phyloP scores from a whole-genome alignment of 2,888 invertebrate genomes.

The Ormyrus rosae region DNA sequence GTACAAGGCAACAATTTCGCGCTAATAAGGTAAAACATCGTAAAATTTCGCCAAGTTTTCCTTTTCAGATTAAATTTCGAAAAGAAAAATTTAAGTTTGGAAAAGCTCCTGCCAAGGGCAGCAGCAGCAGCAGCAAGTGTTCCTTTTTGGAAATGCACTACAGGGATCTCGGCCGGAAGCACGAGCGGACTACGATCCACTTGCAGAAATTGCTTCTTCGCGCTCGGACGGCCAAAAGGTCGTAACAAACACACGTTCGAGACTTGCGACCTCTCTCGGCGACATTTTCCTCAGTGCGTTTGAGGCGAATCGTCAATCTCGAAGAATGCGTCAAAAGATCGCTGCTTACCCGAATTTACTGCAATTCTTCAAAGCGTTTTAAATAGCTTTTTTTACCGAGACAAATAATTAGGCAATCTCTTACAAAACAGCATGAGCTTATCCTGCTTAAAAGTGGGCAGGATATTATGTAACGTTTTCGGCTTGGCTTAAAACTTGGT shows the following conservation, averaged over 20 bases:
- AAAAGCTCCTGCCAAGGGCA: no score
- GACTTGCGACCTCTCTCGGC: not conserved
- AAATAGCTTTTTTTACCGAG: no score
- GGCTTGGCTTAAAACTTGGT: slow-evolving; percentile 12
- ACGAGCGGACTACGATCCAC: slow-evolving; percentile 27
- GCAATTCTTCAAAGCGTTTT: no score
- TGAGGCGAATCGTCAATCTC: slow-evolving; percentile 24
- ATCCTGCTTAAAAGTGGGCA: not conserved
- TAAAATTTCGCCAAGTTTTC: no score
- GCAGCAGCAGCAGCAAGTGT: no score
- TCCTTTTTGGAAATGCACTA: no score
- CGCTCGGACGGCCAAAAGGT: slow-evolving; percentile 40
- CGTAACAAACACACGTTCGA: slow-evolving; percentile 28
- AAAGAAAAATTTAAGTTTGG: no score
- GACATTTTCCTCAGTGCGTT: slow-evolving; percentile 12
- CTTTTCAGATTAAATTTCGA: no score
- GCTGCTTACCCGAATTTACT: not conserved
- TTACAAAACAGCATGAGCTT: not conserved
- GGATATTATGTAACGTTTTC: not conserved
- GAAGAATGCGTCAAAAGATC: slow-evolving; percentile 8
- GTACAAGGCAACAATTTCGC: no score
- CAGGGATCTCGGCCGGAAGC: not conserved
- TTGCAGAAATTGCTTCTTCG: slow-evolving; percentile 48
- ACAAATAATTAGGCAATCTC: no score
- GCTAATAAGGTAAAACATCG: no score